Conservation (phyloP, 1,140 invertebrate species). For the Ips nitidus region DNA sequence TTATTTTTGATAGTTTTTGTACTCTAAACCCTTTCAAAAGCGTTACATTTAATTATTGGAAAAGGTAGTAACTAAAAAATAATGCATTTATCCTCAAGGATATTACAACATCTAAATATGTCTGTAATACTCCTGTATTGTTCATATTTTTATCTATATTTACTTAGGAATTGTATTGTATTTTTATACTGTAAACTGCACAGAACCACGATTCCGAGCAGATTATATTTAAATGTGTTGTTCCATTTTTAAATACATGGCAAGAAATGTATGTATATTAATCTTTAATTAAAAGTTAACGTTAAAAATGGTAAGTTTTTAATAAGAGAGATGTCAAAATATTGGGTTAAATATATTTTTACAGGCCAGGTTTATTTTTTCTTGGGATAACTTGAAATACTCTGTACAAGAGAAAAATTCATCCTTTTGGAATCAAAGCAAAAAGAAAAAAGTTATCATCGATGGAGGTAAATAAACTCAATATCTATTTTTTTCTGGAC, state of each 20-base stretch:
- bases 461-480: conserved; percentile 22
- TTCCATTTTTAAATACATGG: neutral
- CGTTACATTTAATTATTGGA: too few relatives aligned
- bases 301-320: conserved; percentile 16
- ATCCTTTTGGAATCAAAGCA: conserved; percentile 13
- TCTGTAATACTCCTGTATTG: too few relatives aligned
- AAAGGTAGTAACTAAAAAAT: too few relatives aligned
- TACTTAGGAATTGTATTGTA: too few relatives aligned
- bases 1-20: too few relatives aligned
- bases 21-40: too few relatives aligned
- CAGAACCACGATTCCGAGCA: too few relatives aligned
- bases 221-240: too few relatives aligned
- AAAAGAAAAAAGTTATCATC: conserved; percentile 20
- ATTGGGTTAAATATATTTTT: conserved; percentile 1
- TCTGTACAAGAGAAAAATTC: conserved; percentile 17
- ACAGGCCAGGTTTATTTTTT: conserved; percentile 27
- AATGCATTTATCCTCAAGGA: too few relatives aligned
- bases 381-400: conserved; percentile 29
- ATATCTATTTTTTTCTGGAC: neutral
- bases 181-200: too few relatives aligned
- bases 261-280: neutral
- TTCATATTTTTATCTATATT: too few relatives aligned
- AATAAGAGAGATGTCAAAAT: conserved; percentile 2
- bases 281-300: conserved; percentile 1
- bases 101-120: too few relatives aligned